Base-by-base conservation (phyloP, 2,113 vertebrate species). In the Alouatta palliata region DNA sequence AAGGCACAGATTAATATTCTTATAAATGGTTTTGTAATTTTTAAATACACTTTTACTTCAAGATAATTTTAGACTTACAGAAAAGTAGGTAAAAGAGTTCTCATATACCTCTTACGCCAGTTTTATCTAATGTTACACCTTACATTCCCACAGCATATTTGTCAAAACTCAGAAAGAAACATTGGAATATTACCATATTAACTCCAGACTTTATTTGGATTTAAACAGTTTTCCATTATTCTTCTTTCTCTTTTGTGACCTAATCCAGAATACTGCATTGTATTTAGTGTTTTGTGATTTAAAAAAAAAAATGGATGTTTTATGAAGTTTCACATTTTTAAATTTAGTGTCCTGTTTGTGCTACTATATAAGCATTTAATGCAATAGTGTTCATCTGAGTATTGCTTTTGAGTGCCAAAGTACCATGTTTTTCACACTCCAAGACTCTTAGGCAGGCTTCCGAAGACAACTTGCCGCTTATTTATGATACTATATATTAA, bases 401-500 rank as follows among this genome's bases (percentile, higher is more conserved):
- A 75, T 80, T 86, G 56, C 75, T 87, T 83, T 49, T 13, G 8
- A 92, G 61, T 92, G 87, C 87, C 80, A 88, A 79, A 45, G 13
- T 82, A 25, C 83, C 84, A 4, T 87, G 52, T 75, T 92, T 92
- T 88, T 95, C 92, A 93, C 47, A 93, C 70, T 95, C 83, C 23
- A 85, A 93, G 52, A 76, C 73, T 95, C 20, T 64, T 23, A 75
- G 30, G 58, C 95, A 96, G 80, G 79, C 68, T 85, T 98, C 83
- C 94, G 16, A 97, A 97, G 83, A 76, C 81, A 97, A 52, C 0
- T 5, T 88, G 85, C 97, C 81, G 56, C 54, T 97, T 98, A 97
- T 98, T 98, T 96, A 97, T 97, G 90, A 97, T 6, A 81, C 91
- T 82, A 49, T 87, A 73, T 91, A 80, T 97, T 98, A 96, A 97